A percentile compares a stretch with the other conserved stretches of the same genome.
Conservation (phyloP, 1,140 invertebrate genomes). For the Orussus abietinus region DNA sequence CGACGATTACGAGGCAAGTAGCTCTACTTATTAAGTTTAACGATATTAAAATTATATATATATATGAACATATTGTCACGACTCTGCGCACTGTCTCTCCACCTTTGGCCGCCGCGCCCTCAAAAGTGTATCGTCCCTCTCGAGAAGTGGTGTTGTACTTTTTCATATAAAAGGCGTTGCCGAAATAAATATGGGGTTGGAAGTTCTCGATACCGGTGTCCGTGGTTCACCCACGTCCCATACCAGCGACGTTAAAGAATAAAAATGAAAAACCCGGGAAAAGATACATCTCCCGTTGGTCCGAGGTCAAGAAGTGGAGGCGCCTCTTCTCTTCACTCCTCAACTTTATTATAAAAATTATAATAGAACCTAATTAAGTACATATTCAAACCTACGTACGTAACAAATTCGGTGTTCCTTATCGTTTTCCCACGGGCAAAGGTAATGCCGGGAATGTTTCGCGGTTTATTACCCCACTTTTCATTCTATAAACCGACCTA, state of each 20-base stretch:
- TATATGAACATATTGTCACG: conserved; percentile 40
- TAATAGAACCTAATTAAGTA: conserved; percentile 42
- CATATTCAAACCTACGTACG: conserved; percentile 39
- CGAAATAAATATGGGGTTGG: conserved; percentile 53
- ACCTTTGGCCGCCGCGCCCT: conserved; percentile 29
- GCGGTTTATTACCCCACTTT: too few relatives aligned
- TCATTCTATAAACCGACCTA: too few relatives aligned
- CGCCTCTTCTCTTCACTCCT: too few relatives aligned
- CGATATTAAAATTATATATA: conserved; percentile 25
- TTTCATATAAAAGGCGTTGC: conserved; percentile 52
- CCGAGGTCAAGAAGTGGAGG: too few relatives aligned
- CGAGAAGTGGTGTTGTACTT: conserved; percentile 50
- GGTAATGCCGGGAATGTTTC: conserved; percentile 88
- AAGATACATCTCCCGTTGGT: too few relatives aligned
- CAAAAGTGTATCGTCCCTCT: conserved; percentile 39
- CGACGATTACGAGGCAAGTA: conserved; percentile 34
- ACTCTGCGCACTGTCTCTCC: conserved; percentile 28
- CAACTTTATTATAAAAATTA: conserved; percentile 45
- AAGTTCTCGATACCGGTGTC: too few relatives aligned
- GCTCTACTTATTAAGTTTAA: conserved; percentile 46
- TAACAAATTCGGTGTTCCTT: conserved; percentile 70
- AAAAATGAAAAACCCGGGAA: too few relatives aligned
- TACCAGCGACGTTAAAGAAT: too few relatives aligned
- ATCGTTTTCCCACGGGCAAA: conserved; percentile 93
- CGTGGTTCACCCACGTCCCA: too few relatives aligned